Evolutionary conservation across 2,888 invertebrate genomes (phyloP), one percentile per base, ranked within the genome.

Genomic region (Scaptomyza polygonia): DNA sequence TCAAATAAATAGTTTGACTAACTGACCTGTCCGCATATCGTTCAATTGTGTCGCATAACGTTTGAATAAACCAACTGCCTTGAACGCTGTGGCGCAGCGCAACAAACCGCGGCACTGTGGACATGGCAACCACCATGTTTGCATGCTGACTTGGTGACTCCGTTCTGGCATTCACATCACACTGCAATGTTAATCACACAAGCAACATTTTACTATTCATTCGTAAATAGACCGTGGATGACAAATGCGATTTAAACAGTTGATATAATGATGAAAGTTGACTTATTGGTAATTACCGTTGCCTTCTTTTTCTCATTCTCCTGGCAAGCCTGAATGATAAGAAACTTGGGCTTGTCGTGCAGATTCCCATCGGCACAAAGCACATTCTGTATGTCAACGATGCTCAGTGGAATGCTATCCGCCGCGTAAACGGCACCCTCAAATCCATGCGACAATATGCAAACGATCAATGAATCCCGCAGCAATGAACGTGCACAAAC

Each of bases 251-350:
- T 5, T 5, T 25, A 25, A 25, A 25, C 21, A 3, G 21, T 21
- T 21, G 21, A 21, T 25, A 25, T 25, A 25, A 25, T 25, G 25
- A 25, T 25, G 4, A 25, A 25, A 25, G 25, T 5, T 25, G 25
- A 25, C 25, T 25, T 25, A 25, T 25, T 25, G 25, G 25, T 25
- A 8, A 32, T 27, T 43, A 73, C 80, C 48, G 72, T 72, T 45
- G 54, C 14, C n/a, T 57, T 52, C 0, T 56, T 30, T 86, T 72
- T 42, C 1, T 72, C 68, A 51, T 83, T 67, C 30, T 93, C 93
- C 85, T 94, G 94, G 66, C 94, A 94, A 0, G 94, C 93, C 87
- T 94, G 94, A 40, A 94, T 90, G 48, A 94, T 92, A 1, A 94
- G 82, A 54, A 94, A 79, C 89, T 94, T 94, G 12, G 93, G 93